phyloP scores from a whole-genome alignment of 2,888 invertebrate species.

The Brachyopa scutellaris region DNA sequence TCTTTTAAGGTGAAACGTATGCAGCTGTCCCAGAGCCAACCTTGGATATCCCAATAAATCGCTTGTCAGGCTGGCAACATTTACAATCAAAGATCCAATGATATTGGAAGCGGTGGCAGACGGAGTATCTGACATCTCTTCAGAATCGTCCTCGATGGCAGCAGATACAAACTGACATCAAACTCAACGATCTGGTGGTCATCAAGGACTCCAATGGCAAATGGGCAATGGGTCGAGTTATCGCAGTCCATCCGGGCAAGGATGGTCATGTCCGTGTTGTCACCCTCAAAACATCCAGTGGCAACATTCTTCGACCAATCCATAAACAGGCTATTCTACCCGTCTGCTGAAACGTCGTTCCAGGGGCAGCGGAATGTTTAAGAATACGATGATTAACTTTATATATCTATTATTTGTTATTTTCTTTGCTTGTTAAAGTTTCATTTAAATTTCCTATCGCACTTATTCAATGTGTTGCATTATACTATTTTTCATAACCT shows the following conservation, averaged over 20 bases:
- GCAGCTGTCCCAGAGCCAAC: not conserved
- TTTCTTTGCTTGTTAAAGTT: no score
- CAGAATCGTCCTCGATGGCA: conserved; percentile 13
- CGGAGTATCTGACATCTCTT: not conserved
- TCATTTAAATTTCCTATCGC: no score
- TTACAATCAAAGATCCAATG: conserved; percentile 18
- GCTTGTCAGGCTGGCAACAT: not conserved
- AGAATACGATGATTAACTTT: no score
- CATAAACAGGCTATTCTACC: not conserved
- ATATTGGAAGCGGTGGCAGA: conserved; percentile 1
- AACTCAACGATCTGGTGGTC: not conserved
- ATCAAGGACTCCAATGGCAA: not conserved
- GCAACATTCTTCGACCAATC: not conserved
- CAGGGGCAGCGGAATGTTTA: conserved; percentile 8
- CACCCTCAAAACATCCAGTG: not conserved
- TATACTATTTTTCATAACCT: no score
- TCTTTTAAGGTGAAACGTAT: conserved; percentile 5
- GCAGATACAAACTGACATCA: not conserved
- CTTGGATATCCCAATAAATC: not conserved
- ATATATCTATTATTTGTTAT: no score
- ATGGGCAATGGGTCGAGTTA: not conserved
- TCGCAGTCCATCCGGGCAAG: no score
- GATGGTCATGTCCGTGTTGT: not conserved
- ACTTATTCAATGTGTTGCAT: no score
- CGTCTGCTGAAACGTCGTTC: not conserved